phyloP scores from a whole-genome alignment of 2,113 vertebrate genomes.

The Equus quagga region DNA sequence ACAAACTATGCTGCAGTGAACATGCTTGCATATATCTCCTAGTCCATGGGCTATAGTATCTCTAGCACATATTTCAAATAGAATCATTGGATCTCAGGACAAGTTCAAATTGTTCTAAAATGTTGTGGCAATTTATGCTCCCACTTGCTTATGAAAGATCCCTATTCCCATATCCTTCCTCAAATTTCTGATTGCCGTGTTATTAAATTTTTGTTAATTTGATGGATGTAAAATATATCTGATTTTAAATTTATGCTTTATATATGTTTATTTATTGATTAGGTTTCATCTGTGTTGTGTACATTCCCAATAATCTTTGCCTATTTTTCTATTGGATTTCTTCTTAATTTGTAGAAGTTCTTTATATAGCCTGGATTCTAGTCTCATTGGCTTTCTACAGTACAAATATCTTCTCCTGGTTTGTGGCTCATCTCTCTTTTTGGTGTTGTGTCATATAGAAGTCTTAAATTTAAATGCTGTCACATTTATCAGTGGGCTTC shows the following conservation, averaged over 20 bases:
- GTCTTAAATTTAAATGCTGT: not conserved
- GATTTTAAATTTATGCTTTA: not conserved
- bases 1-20: not conserved
- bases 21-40: not conserved
- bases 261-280: not conserved
- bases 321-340: not conserved
- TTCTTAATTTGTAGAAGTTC: not conserved
- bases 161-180: not conserved
- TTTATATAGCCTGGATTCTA: not conserved
- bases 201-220: not conserved
- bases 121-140: not conserved
- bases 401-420: not conserved
- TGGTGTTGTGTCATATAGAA: not conserved
- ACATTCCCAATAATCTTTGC: not conserved
- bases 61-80: not conserved
- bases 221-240: not conserved
- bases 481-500: not conserved
- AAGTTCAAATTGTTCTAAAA: not conserved
- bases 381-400: not conserved
- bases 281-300: not conserved
- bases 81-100: not conserved
- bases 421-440: not conserved
- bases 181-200: not conserved
- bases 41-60: not conserved
- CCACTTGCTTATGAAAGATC: not conserved